These are phyloP conservation scores for Catostylus mosaicus DNA, from an alignment of 30 jellyfish, hydroid and myxozoan species.

Conservation along the genomic window DNA sequence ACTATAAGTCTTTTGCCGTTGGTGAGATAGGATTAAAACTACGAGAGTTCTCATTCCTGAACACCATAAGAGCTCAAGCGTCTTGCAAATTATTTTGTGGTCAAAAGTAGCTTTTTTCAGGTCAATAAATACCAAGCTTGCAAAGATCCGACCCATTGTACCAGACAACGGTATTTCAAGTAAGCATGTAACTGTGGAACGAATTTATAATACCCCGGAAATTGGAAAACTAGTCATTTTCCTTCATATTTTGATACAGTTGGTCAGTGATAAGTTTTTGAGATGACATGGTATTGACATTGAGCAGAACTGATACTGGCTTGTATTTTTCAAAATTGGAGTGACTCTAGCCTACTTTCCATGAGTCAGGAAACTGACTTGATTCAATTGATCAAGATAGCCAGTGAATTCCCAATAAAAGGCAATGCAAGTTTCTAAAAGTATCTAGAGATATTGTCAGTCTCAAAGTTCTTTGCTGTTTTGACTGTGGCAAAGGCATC, in stretches of 20 bases:
- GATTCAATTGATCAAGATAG: constrained; percentile 19
- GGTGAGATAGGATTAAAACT: constrained; percentile 42
- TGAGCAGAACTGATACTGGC: constrained; percentile 40
- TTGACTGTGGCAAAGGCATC: too few relatives aligned
- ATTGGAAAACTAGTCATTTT: constrained; percentile 1
- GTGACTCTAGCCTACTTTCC: constrained; percentile 54
- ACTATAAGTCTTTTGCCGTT: constrained; percentile 22
- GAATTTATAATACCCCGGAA: background rate
- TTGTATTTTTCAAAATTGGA: constrained; percentile 41
- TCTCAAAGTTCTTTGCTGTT: constrained; percentile 45
- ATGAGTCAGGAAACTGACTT: constrained; percentile 33
- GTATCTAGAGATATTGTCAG: constrained; percentile 45
- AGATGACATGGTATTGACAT: too few relatives aligned
- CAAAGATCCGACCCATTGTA: constrained; percentile 62
- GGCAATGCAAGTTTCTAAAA: constrained; percentile 27
- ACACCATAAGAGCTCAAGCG: constrained; percentile 49
- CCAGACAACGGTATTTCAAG: constrained; percentile 29
- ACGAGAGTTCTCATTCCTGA: constrained; percentile 29
- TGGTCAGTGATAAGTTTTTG: constrained; percentile 30
- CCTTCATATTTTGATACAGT: background rate
- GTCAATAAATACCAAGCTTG: constrained; percentile 49
- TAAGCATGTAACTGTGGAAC: background rate
- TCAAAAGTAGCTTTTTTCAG: constrained; percentile 47
- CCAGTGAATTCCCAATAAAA: constrained; percentile 23
- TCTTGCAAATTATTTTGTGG: constrained; percentile 25